Conservation (phyloP, 1,140 invertebrate species). For the Drosophila kohkoa region DNA sequence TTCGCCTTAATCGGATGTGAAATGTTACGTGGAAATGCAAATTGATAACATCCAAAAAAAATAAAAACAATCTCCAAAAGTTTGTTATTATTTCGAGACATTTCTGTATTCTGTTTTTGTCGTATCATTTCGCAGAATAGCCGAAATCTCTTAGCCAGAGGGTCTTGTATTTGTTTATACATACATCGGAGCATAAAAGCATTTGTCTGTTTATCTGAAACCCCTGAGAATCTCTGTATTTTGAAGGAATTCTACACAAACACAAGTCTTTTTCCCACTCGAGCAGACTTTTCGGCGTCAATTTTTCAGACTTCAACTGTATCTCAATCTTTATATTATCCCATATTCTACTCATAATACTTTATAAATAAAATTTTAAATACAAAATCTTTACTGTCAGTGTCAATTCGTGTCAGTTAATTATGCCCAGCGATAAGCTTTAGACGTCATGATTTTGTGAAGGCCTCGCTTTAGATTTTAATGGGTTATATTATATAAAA, state of each 20-base stretch:
- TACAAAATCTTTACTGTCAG: conserved; percentile 3
- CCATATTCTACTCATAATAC: not conserved
- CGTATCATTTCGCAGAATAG: conserved; percentile 16
- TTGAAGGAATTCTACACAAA: conserved; percentile 14
- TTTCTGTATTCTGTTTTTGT: conserved; percentile 1
- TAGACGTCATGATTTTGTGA: conserved; percentile 5
- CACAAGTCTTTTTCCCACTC: conserved; percentile 10
- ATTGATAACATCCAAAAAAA: conserved; percentile 2
- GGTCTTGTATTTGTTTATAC: conserved; percentile 41
- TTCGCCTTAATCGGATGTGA: conserved; percentile 10
- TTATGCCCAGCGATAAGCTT: conserved; percentile 11
- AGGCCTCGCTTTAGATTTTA: conserved; percentile 11
- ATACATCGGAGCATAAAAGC: conserved; percentile 37
- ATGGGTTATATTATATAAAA: not conserved
- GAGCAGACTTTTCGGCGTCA: conserved; percentile 33
- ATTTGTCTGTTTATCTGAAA: conserved; percentile 30
- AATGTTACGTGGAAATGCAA: conserved; percentile 14
- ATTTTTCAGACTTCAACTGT: conserved; percentile 4
- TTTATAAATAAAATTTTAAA: not conserved
- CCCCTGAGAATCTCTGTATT: conserved; percentile 24
- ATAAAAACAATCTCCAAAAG: not conserved
- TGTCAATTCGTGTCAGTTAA: conserved; percentile 2
- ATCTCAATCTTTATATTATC: conserved; percentile 8
- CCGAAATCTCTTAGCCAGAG: not conserved
- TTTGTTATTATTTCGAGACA: conserved; percentile 35